These are phyloP conservation scores for Ophioninae sp. DNA, from an alignment of 2,888 invertebrate genomes.

Conservation along the genomic window DNA sequence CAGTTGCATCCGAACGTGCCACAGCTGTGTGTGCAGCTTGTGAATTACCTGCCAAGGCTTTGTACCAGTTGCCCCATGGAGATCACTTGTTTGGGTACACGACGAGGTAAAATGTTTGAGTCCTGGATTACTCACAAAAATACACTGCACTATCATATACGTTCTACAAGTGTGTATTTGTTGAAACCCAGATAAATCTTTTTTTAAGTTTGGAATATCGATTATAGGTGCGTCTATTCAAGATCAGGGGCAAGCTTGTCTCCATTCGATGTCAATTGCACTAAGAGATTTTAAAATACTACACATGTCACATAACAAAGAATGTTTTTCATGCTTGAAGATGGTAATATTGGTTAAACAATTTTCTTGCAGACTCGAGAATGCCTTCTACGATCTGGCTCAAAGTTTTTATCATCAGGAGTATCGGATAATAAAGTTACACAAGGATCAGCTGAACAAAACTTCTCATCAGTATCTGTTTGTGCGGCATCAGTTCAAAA, in stretches of 20 bases:
- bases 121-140: background rate
- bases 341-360: background rate
- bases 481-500: conserved; percentile 98
- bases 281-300: background rate
- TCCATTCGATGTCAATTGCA: background rate
- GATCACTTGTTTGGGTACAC: conserved; percentile 91
- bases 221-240: no score
- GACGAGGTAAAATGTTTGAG: conserved; percentile 80
- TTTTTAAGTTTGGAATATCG: background rate
- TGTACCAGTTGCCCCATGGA: conserved; percentile 95
- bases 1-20: conserved; percentile 94
- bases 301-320: background rate
- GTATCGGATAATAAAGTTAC: conserved; percentile 92
- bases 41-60: conserved; percentile 93
- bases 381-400: conserved; percentile 95
- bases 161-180: background rate
- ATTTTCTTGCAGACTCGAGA: conserved; percentile 87
- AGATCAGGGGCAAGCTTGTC: background rate
- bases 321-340: background rate
- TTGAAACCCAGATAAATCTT: background rate
- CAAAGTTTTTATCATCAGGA: conserved; percentile 96
- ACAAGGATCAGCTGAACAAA: conserved; percentile 94
- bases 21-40: conserved; percentile 95
- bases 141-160: background rate
- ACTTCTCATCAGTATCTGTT: conserved; percentile 95